These are phyloP conservation scores for Chromis chromis DNA, from an alignment of 2,797 vertebrate genomes.

Conservation along the genomic window DNA sequence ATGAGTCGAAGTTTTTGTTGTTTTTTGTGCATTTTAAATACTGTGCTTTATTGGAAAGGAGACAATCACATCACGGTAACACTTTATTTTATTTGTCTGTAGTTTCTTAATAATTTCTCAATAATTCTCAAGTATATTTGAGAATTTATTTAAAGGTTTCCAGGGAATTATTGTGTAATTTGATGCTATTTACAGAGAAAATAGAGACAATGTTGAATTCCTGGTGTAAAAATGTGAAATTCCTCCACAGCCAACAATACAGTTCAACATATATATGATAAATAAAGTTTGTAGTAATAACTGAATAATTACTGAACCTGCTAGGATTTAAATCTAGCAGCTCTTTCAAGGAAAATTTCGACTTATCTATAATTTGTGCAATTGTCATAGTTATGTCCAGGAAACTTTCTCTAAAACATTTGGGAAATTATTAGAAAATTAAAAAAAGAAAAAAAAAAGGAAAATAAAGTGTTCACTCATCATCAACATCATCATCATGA, in stretches of 20 bases:
- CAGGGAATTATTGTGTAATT: background rate
- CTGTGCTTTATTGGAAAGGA: slow-evolving; percentile 38
- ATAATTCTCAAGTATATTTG: background rate
- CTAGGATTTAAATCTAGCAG: background rate
- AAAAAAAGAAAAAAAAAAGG: background rate
- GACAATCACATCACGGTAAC: slow-evolving; percentile 10
- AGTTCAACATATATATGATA: background rate
- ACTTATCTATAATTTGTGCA: background rate
- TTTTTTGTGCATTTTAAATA: slow-evolving; percentile 25
- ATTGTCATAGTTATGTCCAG: background rate
- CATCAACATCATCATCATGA: slow-evolving; percentile 7
- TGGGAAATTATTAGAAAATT: slow-evolving; percentile 30
- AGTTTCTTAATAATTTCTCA: slow-evolving; percentile 28
- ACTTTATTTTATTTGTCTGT: slow-evolving; percentile 54
- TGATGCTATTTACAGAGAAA: background rate
- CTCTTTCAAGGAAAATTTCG: background rate
- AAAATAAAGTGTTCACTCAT: slow-evolving; percentile 56
- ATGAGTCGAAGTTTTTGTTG: slow-evolving; percentile 51
- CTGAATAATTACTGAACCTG: background rate
- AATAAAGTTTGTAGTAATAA: background rate
- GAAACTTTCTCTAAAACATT: background rate
- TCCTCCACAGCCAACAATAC: background rate
- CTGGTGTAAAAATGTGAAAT: background rate
- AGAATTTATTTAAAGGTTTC: background rate
- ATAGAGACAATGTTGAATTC: background rate